Conservation (phyloP, 2,113 vertebrate genomes). For the Phyllopteryx taeniolatus region DNA sequence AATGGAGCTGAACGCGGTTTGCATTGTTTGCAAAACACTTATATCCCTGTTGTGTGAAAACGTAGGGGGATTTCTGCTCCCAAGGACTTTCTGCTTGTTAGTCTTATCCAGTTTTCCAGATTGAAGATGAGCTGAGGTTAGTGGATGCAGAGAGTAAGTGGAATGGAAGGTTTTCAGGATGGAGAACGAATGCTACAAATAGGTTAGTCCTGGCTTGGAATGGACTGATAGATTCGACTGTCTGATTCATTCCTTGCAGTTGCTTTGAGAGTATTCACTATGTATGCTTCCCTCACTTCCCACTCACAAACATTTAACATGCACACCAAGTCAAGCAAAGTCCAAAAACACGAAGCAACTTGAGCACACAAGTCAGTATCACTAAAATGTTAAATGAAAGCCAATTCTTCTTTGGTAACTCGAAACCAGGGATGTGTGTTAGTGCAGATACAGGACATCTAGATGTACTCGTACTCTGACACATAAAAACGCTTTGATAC, state of each 20-base stretch:
- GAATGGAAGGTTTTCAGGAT: not conserved
- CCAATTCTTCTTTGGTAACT: not conserved
- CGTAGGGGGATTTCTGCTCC: not conserved
- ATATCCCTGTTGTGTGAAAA: not conserved
- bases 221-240: not conserved
- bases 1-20: not conserved
- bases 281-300: not conserved
- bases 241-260: constrained; percentile 1
- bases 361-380: not conserved
- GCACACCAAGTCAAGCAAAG: not conserved
- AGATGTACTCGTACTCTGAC: not conserved
- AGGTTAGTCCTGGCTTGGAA: not conserved
- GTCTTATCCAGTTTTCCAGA: constrained; percentile 21
- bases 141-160: constrained; percentile 5
- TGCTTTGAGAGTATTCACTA: not conserved
- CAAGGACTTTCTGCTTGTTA: constrained; percentile 16
- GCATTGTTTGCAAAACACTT: not conserved
- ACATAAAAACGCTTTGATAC: not conserved
- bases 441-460: not conserved
- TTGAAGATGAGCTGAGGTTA: constrained; percentile 28
- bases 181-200: constrained; percentile 2
- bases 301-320: not conserved
- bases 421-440: too few species aligned
- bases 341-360: not conserved
- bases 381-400: not conserved